Evolutionary conservation across 2,797 vertebrate genomes (phyloP).

Genomic region (Hemitrygon akajei): DNA sequence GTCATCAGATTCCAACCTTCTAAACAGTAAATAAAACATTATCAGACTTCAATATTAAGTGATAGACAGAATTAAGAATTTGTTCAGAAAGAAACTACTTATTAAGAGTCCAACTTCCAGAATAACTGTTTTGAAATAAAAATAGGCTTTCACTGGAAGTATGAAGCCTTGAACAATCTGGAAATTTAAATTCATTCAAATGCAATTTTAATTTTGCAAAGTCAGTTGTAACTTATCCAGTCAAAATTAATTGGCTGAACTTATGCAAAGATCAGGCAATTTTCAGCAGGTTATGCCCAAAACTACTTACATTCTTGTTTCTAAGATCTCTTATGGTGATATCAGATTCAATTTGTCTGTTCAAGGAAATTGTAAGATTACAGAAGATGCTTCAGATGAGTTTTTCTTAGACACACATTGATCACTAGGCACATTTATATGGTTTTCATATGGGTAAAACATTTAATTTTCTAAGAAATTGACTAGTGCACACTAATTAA

Average conservation of each 20-base stretch:
- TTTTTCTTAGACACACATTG: neutral
- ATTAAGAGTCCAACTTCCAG: neutral
- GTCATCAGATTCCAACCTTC: neutral
- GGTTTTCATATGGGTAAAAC: neutral
- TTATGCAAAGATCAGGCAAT: neutral
- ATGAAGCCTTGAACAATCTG: constrained; percentile 18
- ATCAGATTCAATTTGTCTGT: neutral
- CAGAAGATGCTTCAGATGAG: neutral
- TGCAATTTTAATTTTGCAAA: neutral
- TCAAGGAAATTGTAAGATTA: neutral
- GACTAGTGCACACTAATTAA: neutral
- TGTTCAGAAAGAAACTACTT: neutral
- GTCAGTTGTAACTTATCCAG: neutral
- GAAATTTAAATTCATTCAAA: neutral
- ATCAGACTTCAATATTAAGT: neutral
- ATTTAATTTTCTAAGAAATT: neutral
- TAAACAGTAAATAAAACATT: neutral
- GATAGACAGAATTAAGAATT: neutral
- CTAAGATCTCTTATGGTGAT: neutral
- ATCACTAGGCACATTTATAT: neutral
- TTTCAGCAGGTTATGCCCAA: neutral
- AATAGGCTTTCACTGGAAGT: neutral
- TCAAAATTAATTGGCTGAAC: neutral
- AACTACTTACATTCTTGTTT: neutral
- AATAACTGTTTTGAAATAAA: neutral